Percentiles rank a stretch among this genome's conserved stretches.
phyloP scores from a whole-genome alignment of 2,888 invertebrate species.

The Neoitamus cyanurus region DNA sequence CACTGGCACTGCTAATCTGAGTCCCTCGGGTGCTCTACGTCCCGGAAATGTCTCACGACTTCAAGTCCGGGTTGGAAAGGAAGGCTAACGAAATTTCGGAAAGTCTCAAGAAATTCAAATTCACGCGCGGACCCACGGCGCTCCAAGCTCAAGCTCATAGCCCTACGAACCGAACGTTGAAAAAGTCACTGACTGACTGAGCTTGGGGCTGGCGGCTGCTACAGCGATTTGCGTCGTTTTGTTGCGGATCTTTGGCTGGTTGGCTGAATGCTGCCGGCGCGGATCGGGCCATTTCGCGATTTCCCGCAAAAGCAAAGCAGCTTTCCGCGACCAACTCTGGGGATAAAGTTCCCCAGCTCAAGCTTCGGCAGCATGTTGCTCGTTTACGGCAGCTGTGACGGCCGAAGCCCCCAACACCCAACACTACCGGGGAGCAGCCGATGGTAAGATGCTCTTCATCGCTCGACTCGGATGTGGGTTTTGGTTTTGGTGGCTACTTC shows the following conservation, averaged over 20 bases:
- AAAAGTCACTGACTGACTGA: conserved; percentile 47
- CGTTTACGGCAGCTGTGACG: not conserved
- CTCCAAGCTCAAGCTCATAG: not conserved
- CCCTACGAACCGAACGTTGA: conserved; percentile 32
- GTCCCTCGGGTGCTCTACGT: not conserved
- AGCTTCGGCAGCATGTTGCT: conserved; percentile 3
- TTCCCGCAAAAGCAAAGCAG: not conserved
- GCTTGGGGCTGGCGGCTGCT: not conserved
- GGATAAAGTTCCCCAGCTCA: not conserved
- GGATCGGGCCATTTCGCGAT: not conserved
- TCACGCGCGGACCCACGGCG: conserved; percentile 33
- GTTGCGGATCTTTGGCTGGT: not conserved
- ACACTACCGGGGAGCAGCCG: not conserved
- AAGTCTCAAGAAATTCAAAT: not conserved
- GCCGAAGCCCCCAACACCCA: not conserved
- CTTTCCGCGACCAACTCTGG: not conserved
- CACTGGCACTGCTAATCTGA: not conserved
- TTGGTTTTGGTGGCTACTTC: not conserved
- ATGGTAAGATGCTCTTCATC: not conserved
- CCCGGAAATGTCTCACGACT: not conserved
- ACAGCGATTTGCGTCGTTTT: conserved; percentile 18
- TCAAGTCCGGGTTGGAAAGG: not conserved
- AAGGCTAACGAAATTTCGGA: not conserved
- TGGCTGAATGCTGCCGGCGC: conserved; percentile 14
- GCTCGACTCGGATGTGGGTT: not conserved